These are phyloP conservation scores for Sarcophaga rosellei DNA, from an alignment of 2,888 invertebrate species.

Conservation along the genomic window DNA sequence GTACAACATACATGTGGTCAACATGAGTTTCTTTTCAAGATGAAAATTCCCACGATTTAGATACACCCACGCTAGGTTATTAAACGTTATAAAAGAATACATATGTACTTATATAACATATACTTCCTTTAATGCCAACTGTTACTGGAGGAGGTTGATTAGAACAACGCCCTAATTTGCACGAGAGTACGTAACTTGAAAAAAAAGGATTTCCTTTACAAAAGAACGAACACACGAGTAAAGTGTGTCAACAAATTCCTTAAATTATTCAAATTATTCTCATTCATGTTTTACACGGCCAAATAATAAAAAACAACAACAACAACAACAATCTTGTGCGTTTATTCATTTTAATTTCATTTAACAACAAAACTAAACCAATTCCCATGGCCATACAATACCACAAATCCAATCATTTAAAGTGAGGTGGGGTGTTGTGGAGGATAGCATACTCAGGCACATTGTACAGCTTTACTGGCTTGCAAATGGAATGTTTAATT, in stretches of 20 bases:
- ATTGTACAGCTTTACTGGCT: background rate
- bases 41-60: constrained; percentile 71
- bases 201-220: background rate
- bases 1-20: constrained; percentile 50
- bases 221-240: background rate
- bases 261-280: constrained; percentile 4
- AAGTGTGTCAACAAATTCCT: background rate
- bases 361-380: constrained; percentile 61
- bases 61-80: constrained; percentile 68
- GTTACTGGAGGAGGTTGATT: constrained; percentile 30
- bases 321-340: constrained; percentile 42
- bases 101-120: background rate
- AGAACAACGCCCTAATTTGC: constrained; percentile 45
- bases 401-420: constrained; percentile 38
- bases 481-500: constrained; percentile 68
- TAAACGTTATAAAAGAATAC: constrained; percentile 24
- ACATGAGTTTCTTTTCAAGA: constrained; percentile 43
- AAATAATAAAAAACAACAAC: background rate
- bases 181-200: background rate
- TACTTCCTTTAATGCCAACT: background rate
- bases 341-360: background rate
- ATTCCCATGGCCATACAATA: constrained; percentile 70
- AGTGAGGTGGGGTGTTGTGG: background rate
- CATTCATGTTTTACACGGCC: constrained; percentile 7
- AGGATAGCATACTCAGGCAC: too few species aligned